These are phyloP conservation scores for Nyctibius bracteatus DNA, from an alignment of 2,113 vertebrate species.

Conservation along the genomic window DNA sequence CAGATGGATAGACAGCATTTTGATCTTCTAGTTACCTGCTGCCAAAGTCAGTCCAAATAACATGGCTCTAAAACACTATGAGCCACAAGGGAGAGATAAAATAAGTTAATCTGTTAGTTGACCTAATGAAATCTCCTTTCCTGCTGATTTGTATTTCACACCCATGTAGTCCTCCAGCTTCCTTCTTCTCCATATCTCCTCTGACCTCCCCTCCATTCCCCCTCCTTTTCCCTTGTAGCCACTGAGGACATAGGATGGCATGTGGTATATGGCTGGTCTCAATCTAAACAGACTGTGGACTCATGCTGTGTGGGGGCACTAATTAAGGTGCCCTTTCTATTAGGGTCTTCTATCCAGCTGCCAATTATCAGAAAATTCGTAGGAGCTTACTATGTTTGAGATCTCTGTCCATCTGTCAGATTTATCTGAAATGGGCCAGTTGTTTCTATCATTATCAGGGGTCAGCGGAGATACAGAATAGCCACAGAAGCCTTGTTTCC, in stretches of 20 bases:
- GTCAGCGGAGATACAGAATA: background rate
- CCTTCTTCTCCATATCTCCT: background rate
- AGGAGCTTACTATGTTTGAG: background rate
- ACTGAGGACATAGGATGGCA: background rate
- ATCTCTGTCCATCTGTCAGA: background rate
- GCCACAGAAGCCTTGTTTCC: background rate
- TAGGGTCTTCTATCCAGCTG: background rate
- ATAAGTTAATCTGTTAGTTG: background rate
- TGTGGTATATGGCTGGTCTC: rapidly evolving
- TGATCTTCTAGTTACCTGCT: slow-evolving; percentile 21
- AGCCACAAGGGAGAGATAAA: background rate
- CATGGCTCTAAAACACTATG: background rate
- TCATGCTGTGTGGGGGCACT: background rate
- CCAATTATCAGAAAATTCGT: background rate
- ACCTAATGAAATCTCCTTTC: background rate
- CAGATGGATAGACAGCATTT: background rate
- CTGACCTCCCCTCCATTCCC: background rate
- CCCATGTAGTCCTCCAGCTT: background rate
- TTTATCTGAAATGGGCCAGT: background rate
- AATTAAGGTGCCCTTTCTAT: background rate
- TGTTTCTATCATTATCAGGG: background rate
- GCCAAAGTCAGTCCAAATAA: slow-evolving; percentile 21
- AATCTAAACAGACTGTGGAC: background rate
- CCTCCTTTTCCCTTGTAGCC: background rate
- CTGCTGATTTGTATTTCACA: background rate